Percentiles rank a stretch among this genome's conserved stretches.
phyloP scores from a whole-genome alignment of 2,888 invertebrate species.

The Macrostomum cliftonense region DNA sequence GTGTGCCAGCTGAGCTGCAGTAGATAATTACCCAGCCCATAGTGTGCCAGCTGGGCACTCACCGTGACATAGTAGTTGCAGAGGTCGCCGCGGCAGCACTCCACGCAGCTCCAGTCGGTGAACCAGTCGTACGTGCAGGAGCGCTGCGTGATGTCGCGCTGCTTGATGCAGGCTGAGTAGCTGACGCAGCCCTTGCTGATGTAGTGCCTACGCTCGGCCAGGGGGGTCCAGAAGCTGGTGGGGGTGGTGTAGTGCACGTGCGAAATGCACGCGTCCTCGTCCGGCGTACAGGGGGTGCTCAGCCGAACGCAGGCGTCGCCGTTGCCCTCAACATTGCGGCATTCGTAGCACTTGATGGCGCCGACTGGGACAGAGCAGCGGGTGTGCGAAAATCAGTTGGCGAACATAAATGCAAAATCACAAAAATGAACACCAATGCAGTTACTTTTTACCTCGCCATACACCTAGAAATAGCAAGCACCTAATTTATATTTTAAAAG shows the following conservation, averaged over 20 bases:
- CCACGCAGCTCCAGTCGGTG: conserved; percentile 83
- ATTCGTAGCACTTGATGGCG: conserved; percentile 5
- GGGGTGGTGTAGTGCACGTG: background rate
- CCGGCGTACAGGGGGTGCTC: conserved; percentile 1
- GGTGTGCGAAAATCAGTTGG: too few relatives aligned
- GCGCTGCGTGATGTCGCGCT: conserved; percentile 43
- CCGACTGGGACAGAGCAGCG: too few relatives aligned
- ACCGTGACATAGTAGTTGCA: conserved; percentile 87
- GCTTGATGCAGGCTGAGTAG: conserved; percentile 55
- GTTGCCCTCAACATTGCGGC: conserved; percentile 5
- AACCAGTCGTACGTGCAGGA: conserved; percentile 46
- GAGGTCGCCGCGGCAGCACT: conserved; percentile 81
- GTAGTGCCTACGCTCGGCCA: conserved; percentile 75
- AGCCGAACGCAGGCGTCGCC: conserved; percentile 4
- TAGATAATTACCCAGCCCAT: too few relatives aligned
- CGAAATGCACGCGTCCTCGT: conserved; percentile 7
- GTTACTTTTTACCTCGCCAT: too few relatives aligned
- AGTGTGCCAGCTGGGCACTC: conserved; percentile 37
- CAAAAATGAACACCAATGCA: too few relatives aligned
- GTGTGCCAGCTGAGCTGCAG: too few relatives aligned
- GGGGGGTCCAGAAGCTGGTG: conserved; percentile 60
- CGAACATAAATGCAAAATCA: too few relatives aligned
- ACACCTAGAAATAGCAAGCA: too few relatives aligned
- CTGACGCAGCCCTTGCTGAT: conserved; percentile 73
- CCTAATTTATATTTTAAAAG: too few relatives aligned